Evolutionary conservation across 2,797 vertebrate species (phyloP).

Genomic region (Salmo trutta): DNA sequence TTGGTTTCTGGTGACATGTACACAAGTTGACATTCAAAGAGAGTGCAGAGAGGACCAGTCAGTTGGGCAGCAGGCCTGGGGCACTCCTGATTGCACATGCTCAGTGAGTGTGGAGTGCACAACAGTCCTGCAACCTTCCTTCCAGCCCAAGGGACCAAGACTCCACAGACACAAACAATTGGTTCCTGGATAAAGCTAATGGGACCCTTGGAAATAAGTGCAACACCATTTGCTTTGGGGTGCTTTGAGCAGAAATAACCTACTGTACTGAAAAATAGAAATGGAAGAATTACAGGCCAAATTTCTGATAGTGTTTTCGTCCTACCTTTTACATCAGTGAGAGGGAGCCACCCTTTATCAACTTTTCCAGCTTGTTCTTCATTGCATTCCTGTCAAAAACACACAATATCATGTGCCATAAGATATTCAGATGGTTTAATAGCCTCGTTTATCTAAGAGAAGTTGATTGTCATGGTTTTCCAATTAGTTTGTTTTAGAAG

Average conservation of each 20-base stretch:
- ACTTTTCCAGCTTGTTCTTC: conserved; percentile 52
- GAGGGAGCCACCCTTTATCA: conserved; percentile 50
- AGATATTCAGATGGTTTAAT: not conserved
- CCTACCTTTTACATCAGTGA: conserved; percentile 66
- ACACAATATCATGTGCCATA: not conserved
- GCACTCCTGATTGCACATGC: not conserved
- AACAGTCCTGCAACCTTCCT: not conserved
- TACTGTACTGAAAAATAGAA: not conserved
- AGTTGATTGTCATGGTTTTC: not conserved
- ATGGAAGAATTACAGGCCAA: not conserved
- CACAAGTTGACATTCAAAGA: not conserved
- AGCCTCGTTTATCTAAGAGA: not conserved
- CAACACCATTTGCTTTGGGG: not conserved
- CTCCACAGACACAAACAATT: conserved; percentile 22
- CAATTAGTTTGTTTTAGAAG: not conserved
- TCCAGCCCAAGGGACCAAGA: conserved; percentile 27
- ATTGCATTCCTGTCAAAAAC: conserved; percentile 51
- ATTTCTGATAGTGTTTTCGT: not conserved
- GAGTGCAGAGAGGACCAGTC: not conserved
- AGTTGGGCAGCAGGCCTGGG: too few species aligned
- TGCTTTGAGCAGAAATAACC: not conserved
- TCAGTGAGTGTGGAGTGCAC: not conserved
- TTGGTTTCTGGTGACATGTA: not conserved
- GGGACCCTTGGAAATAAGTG: too few species aligned
- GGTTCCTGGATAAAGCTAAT: conserved; percentile 45